Evolutionary conservation across 2,113 vertebrate species (phyloP), one percentile per base, ranked within the genome.

Genomic region (Pavo muticus): DNA sequence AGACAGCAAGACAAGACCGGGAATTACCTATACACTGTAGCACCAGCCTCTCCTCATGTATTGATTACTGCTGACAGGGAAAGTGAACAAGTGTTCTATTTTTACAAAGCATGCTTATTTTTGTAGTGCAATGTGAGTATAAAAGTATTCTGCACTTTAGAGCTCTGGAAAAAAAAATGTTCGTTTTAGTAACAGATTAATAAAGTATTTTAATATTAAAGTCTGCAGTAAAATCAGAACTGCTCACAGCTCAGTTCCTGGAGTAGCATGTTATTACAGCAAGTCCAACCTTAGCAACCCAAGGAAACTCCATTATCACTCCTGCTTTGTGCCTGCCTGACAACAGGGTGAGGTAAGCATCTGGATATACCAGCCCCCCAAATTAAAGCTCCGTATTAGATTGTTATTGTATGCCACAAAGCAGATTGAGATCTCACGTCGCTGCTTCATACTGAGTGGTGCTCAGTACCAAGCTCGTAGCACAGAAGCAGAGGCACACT

Each of bases 181-280:
- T 96, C 27, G 95, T 92, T 96, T 97, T 97, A 96, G 76, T 96
- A 97, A 97, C 93, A 94, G 87, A 94, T 96, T 96, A 98, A 98
- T 98, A 98, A 98, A 98, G 50, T 96, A 96, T 98, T 97, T 97
- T 98, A 94, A 96, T 96, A 97, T 67, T 50, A 95, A 95, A 89
- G 37, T 25, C 23, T 39, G 71, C 48, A 27, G n/a, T 29, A n/a
- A 88, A 30, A 6, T 3, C 40, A 44, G 50, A 2, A 32, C 20
- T 0, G 2, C 8, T 40, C 20, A 11, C 40, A 69, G 48, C 40
- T 69, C 6, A 3, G 69, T 4, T 5, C 5, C 21, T 12, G 44
- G 50, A 73, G 42, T 3, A 52, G 16, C 25, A 39, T 7, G 48
- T 9, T 24, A 40, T 9, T 20, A 40, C 23, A 1, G 25, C 40